Evolutionary conservation across 1,140 invertebrate genomes (phyloP).

Genomic region (Euwallacea similis): DNA sequence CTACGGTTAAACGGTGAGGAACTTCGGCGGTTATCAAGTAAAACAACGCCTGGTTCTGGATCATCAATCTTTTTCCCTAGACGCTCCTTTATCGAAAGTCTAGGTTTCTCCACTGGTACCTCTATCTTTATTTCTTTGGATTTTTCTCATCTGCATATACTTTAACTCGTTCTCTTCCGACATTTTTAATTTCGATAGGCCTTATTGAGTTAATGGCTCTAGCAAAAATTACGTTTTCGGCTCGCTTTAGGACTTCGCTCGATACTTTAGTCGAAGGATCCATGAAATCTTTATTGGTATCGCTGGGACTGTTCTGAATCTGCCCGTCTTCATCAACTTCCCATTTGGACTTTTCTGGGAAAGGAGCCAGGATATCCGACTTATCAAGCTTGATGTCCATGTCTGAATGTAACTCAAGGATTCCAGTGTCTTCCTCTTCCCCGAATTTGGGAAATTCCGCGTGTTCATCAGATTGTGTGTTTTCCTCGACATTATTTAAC

Average conservation of each 20-base stretch:
- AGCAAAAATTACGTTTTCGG: conserved; percentile 86
- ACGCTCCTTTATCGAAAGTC: conserved; percentile 71
- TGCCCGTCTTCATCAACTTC: conserved; percentile 74
- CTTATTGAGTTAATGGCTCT: conserved; percentile 79
- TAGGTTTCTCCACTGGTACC: conserved; percentile 57
- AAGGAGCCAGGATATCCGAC: conserved; percentile 60
- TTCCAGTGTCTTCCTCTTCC: conserved; percentile 49
- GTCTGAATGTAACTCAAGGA: conserved; percentile 53
- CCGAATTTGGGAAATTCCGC: conserved; percentile 38
- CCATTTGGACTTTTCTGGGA: conserved; percentile 85
- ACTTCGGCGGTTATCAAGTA: conserved; percentile 49
- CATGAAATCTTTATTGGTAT: conserved; percentile 49
- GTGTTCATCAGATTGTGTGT: conserved; percentile 39
- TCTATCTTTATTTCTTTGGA: conserved; percentile 43
- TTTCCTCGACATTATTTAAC: conserved; percentile 30
- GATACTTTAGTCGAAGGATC: conserved; percentile 67
- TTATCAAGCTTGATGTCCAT: conserved; percentile 51
- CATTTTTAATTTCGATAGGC: conserved; percentile 77
- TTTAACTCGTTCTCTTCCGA: conserved; percentile 66
- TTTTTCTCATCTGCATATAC: conserved; percentile 58
- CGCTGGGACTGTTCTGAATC: conserved; percentile 43
- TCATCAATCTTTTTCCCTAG: conserved; percentile 72
- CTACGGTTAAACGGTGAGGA: conserved; percentile 55
- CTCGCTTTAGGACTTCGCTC: conserved; percentile 79
- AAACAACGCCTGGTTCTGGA: conserved; percentile 52